Evolutionary conservation across 2,113 vertebrate genomes (phyloP), one percentile per base, ranked within the genome.

Genomic region (Cygnus atratus): DNA sequence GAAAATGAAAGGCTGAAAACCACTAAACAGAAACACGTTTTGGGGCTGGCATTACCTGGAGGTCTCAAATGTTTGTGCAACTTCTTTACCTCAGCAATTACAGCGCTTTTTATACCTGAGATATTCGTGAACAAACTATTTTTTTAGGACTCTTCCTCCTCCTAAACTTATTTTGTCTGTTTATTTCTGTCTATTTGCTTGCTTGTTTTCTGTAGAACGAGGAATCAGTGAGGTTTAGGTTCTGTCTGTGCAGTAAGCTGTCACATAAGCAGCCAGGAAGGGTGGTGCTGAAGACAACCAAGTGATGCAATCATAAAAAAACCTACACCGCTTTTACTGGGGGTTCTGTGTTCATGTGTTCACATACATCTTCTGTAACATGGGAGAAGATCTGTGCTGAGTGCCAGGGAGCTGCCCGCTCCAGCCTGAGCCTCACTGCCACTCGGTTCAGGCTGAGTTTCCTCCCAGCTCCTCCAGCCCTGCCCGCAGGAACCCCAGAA

Each of bases 321-420:
- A 77, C 0, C 54, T 10, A 6, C 14, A 61, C 26, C 41, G 9
- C 11, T 25, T 22, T 17, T 43, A 15, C 24, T 28, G 26, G 22
- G 6, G 6, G 25, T 37, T 73, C 25, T 57, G 43, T 18, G 16
- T 20, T 19, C 3, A 28, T 11, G 6, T 6, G 6, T 10, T 48
- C 20, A 61, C 0, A 0, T 6, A 6, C 10, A 20, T 22, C 25
- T 28, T 48, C 31, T 18, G 10, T 15, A 43, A 22, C 17, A 58
- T 9, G 22, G 19, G 18, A 39, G 19, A 46, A 44, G 28, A 16
- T 54, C 57, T n/a, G 13, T 31, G 37, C 33, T 10, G 37, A 50
- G 43, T 24, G 21, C 26, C 66, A 31, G 0, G 0, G 52, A 61
- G 33, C 28, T 39, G 26, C 7, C 59, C 35, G 33, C 14, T 55